These are phyloP conservation scores for Meteorus colon DNA, from an alignment of 2,888 invertebrate genomes.

Conservation along the genomic window DNA sequence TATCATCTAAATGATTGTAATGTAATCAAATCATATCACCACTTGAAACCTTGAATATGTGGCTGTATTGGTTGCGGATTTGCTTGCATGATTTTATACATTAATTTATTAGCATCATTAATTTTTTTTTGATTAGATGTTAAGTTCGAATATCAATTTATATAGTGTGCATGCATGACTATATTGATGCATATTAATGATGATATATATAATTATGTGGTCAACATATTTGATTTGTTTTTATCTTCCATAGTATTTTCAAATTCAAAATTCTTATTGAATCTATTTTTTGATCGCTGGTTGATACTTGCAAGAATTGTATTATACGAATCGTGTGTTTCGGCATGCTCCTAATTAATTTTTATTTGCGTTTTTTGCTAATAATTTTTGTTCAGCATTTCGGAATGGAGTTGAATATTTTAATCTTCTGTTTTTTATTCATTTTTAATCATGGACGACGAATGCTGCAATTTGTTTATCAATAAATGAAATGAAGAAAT, in stretches of 20 bases:
- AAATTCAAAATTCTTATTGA: too few species aligned
- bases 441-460: neutral
- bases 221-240: too few species aligned
- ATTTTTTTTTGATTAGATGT: neutral
- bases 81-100: constrained; percentile 43
- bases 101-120: neutral
- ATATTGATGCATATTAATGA: too few species aligned
- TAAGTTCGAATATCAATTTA: neutral
- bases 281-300: too few species aligned
- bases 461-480: constrained; percentile 40
- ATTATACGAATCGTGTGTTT: too few species aligned
- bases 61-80: constrained; percentile 23
- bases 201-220: too few species aligned
- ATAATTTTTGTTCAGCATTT: neutral
- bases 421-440: neutral
- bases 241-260: too few species aligned
- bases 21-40: constrained; percentile 39
- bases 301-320: too few species aligned
- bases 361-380: neutral
- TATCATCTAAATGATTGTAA: constrained; percentile 50
- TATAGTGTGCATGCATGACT: too few species aligned
- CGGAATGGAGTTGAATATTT: neutral
- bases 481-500: constrained; percentile 32
- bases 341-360: too few species aligned
- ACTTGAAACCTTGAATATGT: constrained; percentile 21